Evolutionary conservation across 2,888 invertebrate species (phyloP).

Genomic region (Acleris emargana): DNA sequence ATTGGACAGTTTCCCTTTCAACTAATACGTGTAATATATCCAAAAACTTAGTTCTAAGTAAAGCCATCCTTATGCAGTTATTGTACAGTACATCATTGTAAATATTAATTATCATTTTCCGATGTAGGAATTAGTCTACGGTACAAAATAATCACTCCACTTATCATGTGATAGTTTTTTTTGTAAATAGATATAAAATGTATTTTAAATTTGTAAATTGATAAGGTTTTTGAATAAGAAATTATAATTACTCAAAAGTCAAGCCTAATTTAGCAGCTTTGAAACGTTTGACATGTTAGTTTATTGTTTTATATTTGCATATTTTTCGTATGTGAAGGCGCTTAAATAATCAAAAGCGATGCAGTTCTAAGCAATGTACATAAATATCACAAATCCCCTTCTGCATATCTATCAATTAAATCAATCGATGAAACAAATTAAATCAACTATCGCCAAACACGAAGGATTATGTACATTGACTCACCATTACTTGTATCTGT

Average conservation of each 20-base stretch:
- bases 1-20: background rate
- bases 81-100: slow-evolving; percentile 24
- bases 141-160: slow-evolving; percentile 45
- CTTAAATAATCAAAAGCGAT: no score
- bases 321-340: no score
- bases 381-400: no score
- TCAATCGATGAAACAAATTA: no score
- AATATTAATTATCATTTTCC: slow-evolving; percentile 24
- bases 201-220: slow-evolving; percentile 13
- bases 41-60: slow-evolving; percentile 13
- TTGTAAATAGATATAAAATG: slow-evolving; percentile 30
- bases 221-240: background rate
- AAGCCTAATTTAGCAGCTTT: background rate
- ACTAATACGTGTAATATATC: background rate
- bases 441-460: no score
- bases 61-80: slow-evolving; percentile 26
- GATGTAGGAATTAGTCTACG: slow-evolving; percentile 41
- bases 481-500: no score
- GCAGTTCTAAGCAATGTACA: no score
- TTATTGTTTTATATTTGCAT: no score
- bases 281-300: background rate
- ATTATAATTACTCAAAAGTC: background rate
- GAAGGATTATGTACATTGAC: no score
- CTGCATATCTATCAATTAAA: no score
- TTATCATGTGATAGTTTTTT: slow-evolving; percentile 44